A percentile compares a stretch with the other conserved stretches of the same genome.
Evolutionary conservation across 2,113 vertebrate genomes (phyloP).

Genomic region (Anhinga anhinga): DNA sequence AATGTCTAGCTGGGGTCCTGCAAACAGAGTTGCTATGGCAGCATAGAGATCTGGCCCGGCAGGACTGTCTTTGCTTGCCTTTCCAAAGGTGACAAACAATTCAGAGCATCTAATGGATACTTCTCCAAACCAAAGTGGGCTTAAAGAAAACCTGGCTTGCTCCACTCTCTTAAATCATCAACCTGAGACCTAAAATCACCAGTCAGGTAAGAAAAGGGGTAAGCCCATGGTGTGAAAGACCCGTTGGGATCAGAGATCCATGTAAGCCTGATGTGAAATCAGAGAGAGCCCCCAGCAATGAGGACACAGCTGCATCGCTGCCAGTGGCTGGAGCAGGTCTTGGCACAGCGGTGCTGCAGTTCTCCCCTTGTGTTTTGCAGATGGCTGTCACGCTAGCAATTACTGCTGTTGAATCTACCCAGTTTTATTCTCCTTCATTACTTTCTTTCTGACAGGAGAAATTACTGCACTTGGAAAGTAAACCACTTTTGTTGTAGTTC

Average conservation of each 20-base stretch:
- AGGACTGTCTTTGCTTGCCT: background rate
- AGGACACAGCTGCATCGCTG: rapidly evolving
- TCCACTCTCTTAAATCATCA: background rate
- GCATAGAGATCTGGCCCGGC: background rate
- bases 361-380: background rate
- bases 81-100: background rate
- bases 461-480: background rate
- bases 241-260: rapidly evolving
- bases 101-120: background rate
- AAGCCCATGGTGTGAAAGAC: rapidly evolving
- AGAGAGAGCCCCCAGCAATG: background rate
- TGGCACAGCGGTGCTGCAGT: background rate
- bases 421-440: background rate
- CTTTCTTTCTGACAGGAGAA: background rate
- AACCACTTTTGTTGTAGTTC: background rate
- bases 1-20: background rate
- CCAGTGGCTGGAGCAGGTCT: background rate
- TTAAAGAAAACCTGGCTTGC: background rate
- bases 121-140: background rate
- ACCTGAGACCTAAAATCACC: background rate
- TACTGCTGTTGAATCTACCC: background rate
- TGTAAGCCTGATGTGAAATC: background rate
- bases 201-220: background rate
- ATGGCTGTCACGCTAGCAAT: background rate
- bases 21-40: background rate